Evolutionary conservation across 2,888 invertebrate species (phyloP), one percentile per base, ranked within the genome.

Genomic region (Tryphoninae sp.): DNA sequence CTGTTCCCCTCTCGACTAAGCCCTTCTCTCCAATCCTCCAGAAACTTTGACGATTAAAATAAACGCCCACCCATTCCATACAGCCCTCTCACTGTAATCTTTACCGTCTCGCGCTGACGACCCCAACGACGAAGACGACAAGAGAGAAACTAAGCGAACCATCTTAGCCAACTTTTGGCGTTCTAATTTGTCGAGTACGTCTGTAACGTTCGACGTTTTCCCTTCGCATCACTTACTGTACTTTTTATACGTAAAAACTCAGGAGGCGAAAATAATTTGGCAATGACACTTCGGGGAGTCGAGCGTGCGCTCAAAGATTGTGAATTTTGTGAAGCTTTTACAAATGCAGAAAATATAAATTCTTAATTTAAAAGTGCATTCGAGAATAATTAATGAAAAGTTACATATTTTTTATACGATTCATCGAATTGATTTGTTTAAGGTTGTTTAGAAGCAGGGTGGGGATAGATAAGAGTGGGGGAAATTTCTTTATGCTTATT

Each of bases 1-100:
- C 67, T 49, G 67, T 22, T 33, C 45, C 40, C 62, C 22, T 53
- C 58, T 55, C 45, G 33, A 33, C 33, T 33, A 33, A 33, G 8
- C 49, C 42, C 45, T 61, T 22, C 23, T 61, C 23, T 45, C 49
- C 23, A 9, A 11, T 33, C 65, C 45, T 26, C 40, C 22, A 13
- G 58, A 74, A 80, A 80, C 62, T 77, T 81, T 68, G 55, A 58
- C 58, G 77, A 81, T 81, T 64, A 81, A 77, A 81, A 68, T 67
- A 42, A 80, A 76, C 61, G 61, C 19, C 59, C 42, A 13, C 13
- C 71, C 45, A 13, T 71, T 51, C 26, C 59, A 40, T 59, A 45
- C 58, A 23, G 11, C 51, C 51, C 51, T 51, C 77, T 69, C 49
- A 26, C 58, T 11, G 16, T 58, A 73, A 73, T 62, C 40, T 61